Evolutionary conservation across 2,113 vertebrate species (phyloP), one percentile per base, ranked within the genome.

Genomic region (Pardalotus punctatus): DNA sequence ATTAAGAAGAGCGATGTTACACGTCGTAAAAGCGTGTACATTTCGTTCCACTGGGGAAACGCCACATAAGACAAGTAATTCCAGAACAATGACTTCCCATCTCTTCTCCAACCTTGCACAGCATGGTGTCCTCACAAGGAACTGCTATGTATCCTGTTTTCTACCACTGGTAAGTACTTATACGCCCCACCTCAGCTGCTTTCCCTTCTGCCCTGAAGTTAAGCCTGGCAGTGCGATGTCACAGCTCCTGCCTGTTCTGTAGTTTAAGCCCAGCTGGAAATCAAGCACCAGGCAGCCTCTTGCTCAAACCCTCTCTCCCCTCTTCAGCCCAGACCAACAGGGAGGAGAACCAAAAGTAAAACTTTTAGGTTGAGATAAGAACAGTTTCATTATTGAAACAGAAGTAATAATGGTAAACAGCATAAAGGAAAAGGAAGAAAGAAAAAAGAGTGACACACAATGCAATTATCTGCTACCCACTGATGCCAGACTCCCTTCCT

Each of bases 11-110:
- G 22, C 29, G 21, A 20, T n/a, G 29, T 23, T 57, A 7, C 1
- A 1, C 1, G 3, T 3, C 19, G 27, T 38, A 78, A 65, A 73
- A 67, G 5, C 19, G 1, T 1, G 40, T 36, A 33, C 22, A 2
- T 35, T 79, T 40, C 12, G 12, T 71, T 71, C 51, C 12, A 21
- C 17, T 22, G 50, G 22, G 33, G 14, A 81, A 85, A 56, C 7
- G 29, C 69, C 50, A 51, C 15, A 8, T 2, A 36, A 48, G 14
- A 7, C 7, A 28, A 66, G 1, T 5, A 15, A 66, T 20, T 50
- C 14, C 53, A 27, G 10, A 67, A n/a, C 20, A 20, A 9, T 5
- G 18, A 57, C 31, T 14, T 42, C 18, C n/a, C 6, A 0, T 7
- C 23, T 56, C 24, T 31, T 27, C 42, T 27, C 42, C 42, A 9